Conservation (phyloP, 2,888 invertebrate species). For the Encarsia formosa region DNA sequence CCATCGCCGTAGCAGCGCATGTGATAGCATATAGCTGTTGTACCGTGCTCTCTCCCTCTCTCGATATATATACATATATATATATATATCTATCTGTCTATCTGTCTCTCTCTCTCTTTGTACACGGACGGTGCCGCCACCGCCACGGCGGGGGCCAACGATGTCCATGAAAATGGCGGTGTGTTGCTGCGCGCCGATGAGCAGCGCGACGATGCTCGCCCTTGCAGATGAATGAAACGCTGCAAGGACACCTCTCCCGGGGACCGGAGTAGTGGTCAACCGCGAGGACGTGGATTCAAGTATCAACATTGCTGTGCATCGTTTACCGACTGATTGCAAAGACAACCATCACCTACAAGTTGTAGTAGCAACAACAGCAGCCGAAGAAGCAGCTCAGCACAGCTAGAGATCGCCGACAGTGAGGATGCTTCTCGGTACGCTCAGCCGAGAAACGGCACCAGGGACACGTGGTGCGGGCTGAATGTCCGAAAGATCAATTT, state of each 20-base stretch:
- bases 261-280: not conserved
- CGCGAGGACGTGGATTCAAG: too few species aligned
- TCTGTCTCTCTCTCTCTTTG: too few species aligned
- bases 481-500: not conserved
- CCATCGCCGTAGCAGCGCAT: too few species aligned
- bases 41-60: too few species aligned
- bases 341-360: not conserved
- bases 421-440: slow-evolving; percentile 21
- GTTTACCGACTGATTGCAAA: not conserved
- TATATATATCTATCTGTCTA: too few species aligned
- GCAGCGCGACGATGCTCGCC: too few species aligned
- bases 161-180: not conserved
- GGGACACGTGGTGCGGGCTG: slow-evolving; percentile 12
- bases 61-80: too few species aligned
- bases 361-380: not conserved
- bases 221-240: too few species aligned
- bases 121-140: too few species aligned
- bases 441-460: slow-evolving; percentile 11
- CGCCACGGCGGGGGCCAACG: not conserved
- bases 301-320: too few species aligned
- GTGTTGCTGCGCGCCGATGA: not conserved
- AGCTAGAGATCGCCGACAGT: not conserved
- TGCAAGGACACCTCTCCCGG: not conserved
- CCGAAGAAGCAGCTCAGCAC: not conserved
- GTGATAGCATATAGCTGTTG: too few species aligned